Percentiles rank a stretch among this genome's conserved stretches.
phyloP scores from a whole-genome alignment of 2,797 vertebrate species.

The Gymnoscopelus braueri region DNA sequence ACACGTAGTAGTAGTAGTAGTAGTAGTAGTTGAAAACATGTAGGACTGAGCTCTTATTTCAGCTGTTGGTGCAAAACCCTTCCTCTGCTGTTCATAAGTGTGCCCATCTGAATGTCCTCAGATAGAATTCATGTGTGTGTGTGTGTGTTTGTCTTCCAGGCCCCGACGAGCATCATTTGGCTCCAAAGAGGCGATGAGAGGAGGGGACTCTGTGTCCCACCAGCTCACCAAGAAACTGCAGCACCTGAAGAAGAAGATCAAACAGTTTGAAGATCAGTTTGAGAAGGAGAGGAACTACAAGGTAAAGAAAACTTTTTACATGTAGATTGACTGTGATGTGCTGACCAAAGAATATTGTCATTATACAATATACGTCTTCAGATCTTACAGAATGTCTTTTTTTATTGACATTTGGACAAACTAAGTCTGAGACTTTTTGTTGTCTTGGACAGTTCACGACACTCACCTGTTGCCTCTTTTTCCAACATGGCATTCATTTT shows the following conservation, averaged over 20 bases:
- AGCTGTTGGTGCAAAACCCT: too few relatives aligned
- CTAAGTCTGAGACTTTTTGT: too few relatives aligned
- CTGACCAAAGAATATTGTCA: not conserved
- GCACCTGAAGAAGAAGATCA: slow-evolving; percentile 94
- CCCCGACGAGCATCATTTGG: slow-evolving; percentile 91
- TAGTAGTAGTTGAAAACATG: too few relatives aligned
- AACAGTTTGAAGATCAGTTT: slow-evolving; percentile 97
- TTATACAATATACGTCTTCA: not conserved
- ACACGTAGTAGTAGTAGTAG: too few relatives aligned
- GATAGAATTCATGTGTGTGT: too few relatives aligned
- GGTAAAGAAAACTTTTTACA: slow-evolving; percentile 66
- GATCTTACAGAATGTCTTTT: too few relatives aligned
- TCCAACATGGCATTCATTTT: not conserved
- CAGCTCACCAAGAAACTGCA: slow-evolving; percentile 97
- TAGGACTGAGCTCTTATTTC: too few relatives aligned
- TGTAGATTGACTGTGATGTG: not conserved
- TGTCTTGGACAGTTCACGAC: not conserved
- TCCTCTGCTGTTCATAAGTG: too few relatives aligned
- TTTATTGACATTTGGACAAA: too few relatives aligned
- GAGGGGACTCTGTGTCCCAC: slow-evolving; percentile 88
- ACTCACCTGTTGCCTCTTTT: not conserved
- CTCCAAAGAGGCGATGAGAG: slow-evolving; percentile 90
- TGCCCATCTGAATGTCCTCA: too few relatives aligned
- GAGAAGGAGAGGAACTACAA: slow-evolving; percentile 96
- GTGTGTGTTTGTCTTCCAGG: slow-evolving; percentile 63